A percentile compares a stretch with the other conserved stretches of the same genome.
Conservation (phyloP, 2,888 invertebrate genomes). For the Venustoraphidia nigricollis region DNA sequence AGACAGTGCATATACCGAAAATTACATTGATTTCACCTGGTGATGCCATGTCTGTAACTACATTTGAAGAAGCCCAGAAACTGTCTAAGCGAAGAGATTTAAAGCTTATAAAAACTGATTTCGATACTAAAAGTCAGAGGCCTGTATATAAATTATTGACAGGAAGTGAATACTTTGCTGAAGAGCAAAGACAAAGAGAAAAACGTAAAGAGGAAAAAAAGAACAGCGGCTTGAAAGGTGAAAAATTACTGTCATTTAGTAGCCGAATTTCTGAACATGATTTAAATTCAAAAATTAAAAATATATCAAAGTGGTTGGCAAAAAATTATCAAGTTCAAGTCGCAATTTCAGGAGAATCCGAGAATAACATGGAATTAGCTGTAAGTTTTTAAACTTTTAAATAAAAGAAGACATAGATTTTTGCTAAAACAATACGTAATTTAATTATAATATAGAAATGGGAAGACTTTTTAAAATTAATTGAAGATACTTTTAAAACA, state of each 20-base stretch:
- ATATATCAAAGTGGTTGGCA: slow-evolving; percentile 47
- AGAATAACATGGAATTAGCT: slow-evolving; percentile 22
- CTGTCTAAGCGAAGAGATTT: slow-evolving; percentile 50
- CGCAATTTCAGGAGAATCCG: slow-evolving; percentile 33
- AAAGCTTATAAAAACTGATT: slow-evolving; percentile 51
- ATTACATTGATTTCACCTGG: slow-evolving; percentile 45
- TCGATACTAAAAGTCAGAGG: slow-evolving; percentile 48
- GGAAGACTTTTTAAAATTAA: not conserved
- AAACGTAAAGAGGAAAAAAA: slow-evolving; percentile 30
- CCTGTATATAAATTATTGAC: slow-evolving; percentile 56
- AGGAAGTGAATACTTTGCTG: slow-evolving; percentile 43
- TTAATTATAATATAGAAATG: not conserved
- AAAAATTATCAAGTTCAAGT: slow-evolving; percentile 49
- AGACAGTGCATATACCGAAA: slow-evolving; percentile 29
- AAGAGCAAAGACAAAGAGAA: slow-evolving; percentile 38
- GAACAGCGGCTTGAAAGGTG: slow-evolving; percentile 33
- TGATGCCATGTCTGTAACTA: slow-evolving; percentile 38
- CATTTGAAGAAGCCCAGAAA: slow-evolving; percentile 52
- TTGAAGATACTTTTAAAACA: not conserved
- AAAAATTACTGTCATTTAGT: slow-evolving; percentile 46
- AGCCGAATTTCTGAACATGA: slow-evolving; percentile 49
- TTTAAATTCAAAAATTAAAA: slow-evolving; percentile 43
- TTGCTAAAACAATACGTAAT: too few relatives aligned
- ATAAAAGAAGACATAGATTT: not conserved
- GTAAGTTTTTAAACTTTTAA: slow-evolving; percentile 19